Evolutionary conservation across 1,140 invertebrate genomes (phyloP), one percentile per base, ranked within the genome.

Genomic region (Habropoda laboriosa): DNA sequence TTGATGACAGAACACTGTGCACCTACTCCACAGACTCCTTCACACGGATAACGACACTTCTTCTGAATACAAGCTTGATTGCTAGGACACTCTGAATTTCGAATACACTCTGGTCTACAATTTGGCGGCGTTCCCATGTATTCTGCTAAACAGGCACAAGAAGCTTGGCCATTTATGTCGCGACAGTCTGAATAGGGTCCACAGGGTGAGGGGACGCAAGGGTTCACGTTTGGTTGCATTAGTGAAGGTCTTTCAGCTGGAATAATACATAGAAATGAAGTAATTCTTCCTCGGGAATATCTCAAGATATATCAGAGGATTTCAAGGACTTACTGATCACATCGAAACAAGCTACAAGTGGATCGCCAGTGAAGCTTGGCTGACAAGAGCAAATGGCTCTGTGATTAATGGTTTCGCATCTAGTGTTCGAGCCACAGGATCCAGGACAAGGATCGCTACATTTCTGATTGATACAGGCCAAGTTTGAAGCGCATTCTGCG

Each of bases 91-190:
- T 96, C 96, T 2, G 94, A 94, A 89, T 96, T 96, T 86, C 94
- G 95, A 42, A 94, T 93, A 90, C 96, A 96, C 92, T 96, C 95
- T 18, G 95, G 95, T 78, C 95, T 90, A 89, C 95, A 96, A 83
- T 94, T 94, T 51, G 95, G 95, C 63, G 95, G 95, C 64, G 90
- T 85, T 70, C 95, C 94, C 51, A 94, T 94, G 86, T 94, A 95
- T 73, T 94, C 94, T 45, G 92, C 88, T 66, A 94, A 90, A 90
- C 96, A 96, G 83, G 94, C 94, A 83, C 96, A 96, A 4, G 94
- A 93, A 27, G 95, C 84, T 66, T 84, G 84, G 8, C 86, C 89
- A 16, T 87, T 88, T 42, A 90, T 83, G 18, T 90, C 87, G 53
- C 87, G 86, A 71, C 94, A 94, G 66, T 91, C 89, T 5, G 93